Evolutionary conservation across 2,797 vertebrate genomes (phyloP), one percentile per base, ranked within the genome.

Genomic region (Karalla daura): DNA sequence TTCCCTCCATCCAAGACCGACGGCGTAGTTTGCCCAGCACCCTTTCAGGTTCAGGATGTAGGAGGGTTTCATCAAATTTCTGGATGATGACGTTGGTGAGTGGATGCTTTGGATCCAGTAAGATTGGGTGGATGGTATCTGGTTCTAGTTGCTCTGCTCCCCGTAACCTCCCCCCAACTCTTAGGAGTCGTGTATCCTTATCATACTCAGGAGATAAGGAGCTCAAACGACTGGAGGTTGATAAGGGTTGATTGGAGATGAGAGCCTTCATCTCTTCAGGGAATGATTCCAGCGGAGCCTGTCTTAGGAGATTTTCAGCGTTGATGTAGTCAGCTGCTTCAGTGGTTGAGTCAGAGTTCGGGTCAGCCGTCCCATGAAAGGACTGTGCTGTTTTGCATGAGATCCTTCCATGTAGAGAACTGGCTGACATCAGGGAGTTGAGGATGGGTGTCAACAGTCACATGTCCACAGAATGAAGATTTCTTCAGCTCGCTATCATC

Each of bases 11-110:
- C 49, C 49, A 36, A 5, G 23, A 51, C 12, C 13, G 7, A 15
- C 49, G 17, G 15, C 5, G 49, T 14, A 51, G 30, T 4, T 51
- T 18, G 2, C 4, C 20, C 20, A 35, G 13, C 3, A 51, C 32
- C 35, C 49, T 51, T 5, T 51, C 49, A 4, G 49, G 47, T 14
- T 28, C 28, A 20, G 47, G 47, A 33, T 50, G 47, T 18, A 50
- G n/a, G 11, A 50, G 47, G 11, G 28, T 33, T 9, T 50, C 17
- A 33, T 50, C 5, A 8, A 20, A 20, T 8, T 50, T 28, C 46
- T 49, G 46, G 4, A 49, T 49, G 46, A 49, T 28, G 1, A 49
- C 15, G 25, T 49, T n/a, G 13, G 46, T 49, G 25, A 49, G 27
- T 1, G 25, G 46, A 30, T 49, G 46, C 46, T 49, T 49, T 17